Evolutionary conservation across 2,113 vertebrate genomes (phyloP), one percentile per base, ranked within the genome.

Genomic region (Rhinichthys klamathensis): DNA sequence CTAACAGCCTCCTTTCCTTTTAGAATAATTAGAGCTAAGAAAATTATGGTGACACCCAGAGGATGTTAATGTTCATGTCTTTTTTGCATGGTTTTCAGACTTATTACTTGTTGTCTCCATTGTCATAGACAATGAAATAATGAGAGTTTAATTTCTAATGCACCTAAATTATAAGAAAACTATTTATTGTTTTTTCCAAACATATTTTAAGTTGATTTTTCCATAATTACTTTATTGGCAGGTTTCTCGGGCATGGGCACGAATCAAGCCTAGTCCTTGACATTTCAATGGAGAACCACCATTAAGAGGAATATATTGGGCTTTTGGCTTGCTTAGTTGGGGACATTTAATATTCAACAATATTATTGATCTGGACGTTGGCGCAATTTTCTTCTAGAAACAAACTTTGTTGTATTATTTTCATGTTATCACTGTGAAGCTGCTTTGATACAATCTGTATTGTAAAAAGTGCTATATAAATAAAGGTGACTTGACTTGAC

Each of bases 21-120:
- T 18, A 77, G 51, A 86, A 86, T 84, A 77, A 84, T 30, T 44
- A 80, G 18, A 54, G 30, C 76, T 78, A 69, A 49, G 85, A 84
- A 88, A 73, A 77, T 67, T 6, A 60, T 41, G 10, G n/a, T 38
- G 21, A 86, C 60, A 73, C 58, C 23, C 18, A 56, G 30, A 51
- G 32, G 16, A n/a, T 77, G 60, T 80, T 25, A 70, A 44, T 72
- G 77, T 11, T 16, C 49, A n/a, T 60, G 23, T 85, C 46, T 38
- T 49, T 76, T 76, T 85, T 54, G 72, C 1, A 4, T 30, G 77
- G 51, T n/a, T 78, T 80, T 73, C 16, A 85, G 67, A 23, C 46
- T 35, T 61, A 44, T n/a, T 75, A 46, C 41, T 10, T 41, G 41
- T 38, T 73, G 44, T 63, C 38, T 46, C 13, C 18, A 46, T 78